Conservation (phyloP, 2,888 invertebrate genomes). For the Chelonus formosanus region DNA sequence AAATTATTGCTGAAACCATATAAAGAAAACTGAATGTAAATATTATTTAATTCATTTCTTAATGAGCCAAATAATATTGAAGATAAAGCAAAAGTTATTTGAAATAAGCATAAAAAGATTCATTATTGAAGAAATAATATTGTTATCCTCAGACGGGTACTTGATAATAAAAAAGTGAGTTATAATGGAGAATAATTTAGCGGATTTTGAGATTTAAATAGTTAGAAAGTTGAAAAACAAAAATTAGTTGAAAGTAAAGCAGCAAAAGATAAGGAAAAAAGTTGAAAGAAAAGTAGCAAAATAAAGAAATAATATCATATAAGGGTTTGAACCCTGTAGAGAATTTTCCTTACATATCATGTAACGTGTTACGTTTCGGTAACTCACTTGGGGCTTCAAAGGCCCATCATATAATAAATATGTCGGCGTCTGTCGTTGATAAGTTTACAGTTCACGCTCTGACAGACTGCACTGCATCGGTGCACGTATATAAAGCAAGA, state of each 20-base stretch:
- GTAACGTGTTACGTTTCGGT: slow-evolving; percentile 20
- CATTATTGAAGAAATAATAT: too few species aligned
- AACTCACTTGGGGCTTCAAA: slow-evolving; percentile 12
- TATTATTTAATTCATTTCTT: too few species aligned
- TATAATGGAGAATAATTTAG: too few species aligned
- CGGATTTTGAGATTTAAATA: too few species aligned
- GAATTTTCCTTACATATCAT: slow-evolving; percentile 17
- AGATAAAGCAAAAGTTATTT: too few species aligned
- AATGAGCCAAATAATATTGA: too few species aligned
- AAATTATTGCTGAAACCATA: too few species aligned
- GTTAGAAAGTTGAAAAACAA: too few species aligned
- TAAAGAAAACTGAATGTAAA: too few species aligned
- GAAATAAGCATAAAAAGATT: too few species aligned
- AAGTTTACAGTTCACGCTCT: slow-evolving; percentile 30
- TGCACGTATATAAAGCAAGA: slow-evolving; percentile 3
- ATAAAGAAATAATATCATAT: not conserved
- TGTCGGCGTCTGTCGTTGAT: slow-evolving; percentile 32
- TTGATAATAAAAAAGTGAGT: too few species aligned
- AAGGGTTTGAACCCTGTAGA: slow-evolving; percentile 1
- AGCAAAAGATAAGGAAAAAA: not conserved
- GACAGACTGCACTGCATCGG: slow-evolving; percentile 4
- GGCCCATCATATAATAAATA: slow-evolving; percentile 37
- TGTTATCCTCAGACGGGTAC: too few species aligned
- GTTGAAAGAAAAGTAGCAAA: not conserved
- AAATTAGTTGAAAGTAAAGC: not conserved